Evolutionary conservation across 2,888 invertebrate species (phyloP).

Genomic region (Cryptus viduatorius): DNA sequence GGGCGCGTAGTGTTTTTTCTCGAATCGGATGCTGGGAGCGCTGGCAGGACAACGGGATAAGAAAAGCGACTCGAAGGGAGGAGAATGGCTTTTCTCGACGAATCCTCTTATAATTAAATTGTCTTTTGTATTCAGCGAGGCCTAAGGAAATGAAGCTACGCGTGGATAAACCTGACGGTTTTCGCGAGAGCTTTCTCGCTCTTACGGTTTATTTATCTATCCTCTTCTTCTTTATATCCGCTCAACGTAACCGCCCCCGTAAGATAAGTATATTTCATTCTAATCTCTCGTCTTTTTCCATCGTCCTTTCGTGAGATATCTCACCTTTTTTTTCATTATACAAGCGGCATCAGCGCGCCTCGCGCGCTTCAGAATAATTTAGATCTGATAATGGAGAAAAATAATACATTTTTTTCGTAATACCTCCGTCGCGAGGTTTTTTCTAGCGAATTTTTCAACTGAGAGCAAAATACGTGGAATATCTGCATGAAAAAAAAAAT

Average conservation of each 20-base stretch:
- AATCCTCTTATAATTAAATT: slow-evolving; percentile 81
- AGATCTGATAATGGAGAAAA: neutral
- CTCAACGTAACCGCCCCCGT: slow-evolving; percentile 27
- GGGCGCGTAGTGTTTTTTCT: neutral
- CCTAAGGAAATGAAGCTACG: slow-evolving; percentile 77
- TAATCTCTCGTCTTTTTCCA: slow-evolving; percentile 18
- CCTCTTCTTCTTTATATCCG: slow-evolving; percentile 45
- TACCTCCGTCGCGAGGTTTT: no score
- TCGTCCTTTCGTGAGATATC: neutral
- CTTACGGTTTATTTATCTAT: slow-evolving; percentile 23
- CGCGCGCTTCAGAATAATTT: neutral
- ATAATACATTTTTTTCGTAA: neutral
- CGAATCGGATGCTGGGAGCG: neutral
- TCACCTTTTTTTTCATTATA: neutral
- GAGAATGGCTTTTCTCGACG: slow-evolving; percentile 70
- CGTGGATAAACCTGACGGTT: slow-evolving; percentile 74
- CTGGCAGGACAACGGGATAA: neutral
- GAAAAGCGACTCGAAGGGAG: slow-evolving; percentile 27
- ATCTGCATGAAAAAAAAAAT: no score
- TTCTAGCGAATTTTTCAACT: neutral
- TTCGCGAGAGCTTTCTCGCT: slow-evolving; percentile 35
- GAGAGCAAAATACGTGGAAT: no score
- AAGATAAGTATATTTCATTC: slow-evolving; percentile 41
- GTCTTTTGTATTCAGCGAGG: slow-evolving; percentile 79
- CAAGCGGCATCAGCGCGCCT: neutral